These are phyloP conservation scores for Campylorhamphus procurvoides DNA, from an alignment of 2,113 vertebrate species.

Conservation along the genomic window DNA sequence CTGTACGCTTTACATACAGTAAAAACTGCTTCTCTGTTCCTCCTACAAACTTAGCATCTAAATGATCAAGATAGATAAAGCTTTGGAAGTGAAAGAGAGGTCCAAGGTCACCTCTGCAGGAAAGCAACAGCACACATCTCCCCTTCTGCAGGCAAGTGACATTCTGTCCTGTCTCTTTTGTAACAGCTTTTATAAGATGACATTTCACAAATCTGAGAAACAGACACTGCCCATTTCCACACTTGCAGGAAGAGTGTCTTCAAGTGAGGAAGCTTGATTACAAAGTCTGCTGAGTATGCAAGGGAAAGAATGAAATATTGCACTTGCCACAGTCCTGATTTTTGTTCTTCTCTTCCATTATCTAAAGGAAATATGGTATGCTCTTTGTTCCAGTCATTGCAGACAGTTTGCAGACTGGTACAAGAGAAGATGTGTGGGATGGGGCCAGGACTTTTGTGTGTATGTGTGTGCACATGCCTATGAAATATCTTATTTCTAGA, in stretches of 20 bases:
- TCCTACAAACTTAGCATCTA: constrained; percentile 13
- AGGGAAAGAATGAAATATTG: constrained; percentile 13
- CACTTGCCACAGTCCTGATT: neutral
- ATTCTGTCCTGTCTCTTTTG: neutral
- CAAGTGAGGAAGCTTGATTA: constrained; percentile 36
- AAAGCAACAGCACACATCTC: constrained; percentile 1
- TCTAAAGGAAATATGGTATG: neutral
- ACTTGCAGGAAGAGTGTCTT: constrained; percentile 35
- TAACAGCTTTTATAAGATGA: neutral
- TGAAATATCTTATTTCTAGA: neutral
- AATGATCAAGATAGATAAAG: constrained; percentile 12
- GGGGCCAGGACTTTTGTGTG: neutral
- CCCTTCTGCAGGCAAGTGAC: neutral
- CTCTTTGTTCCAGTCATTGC: neutral
- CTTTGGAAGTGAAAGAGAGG: neutral
- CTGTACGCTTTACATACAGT: neutral
- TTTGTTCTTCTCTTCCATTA: neutral
- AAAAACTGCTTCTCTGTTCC: constrained; percentile 17
- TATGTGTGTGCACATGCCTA: neutral
- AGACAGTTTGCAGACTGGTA: neutral
- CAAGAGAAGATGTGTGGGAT: neutral
- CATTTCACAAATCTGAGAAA: neutral
- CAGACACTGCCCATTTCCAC: constrained; percentile 16
- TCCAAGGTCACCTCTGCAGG: constrained; percentile 32
- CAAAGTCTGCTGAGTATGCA: neutral